phyloP scores from a whole-genome alignment of 2,888 invertebrate species.

The Oxycera nigricornis region DNA sequence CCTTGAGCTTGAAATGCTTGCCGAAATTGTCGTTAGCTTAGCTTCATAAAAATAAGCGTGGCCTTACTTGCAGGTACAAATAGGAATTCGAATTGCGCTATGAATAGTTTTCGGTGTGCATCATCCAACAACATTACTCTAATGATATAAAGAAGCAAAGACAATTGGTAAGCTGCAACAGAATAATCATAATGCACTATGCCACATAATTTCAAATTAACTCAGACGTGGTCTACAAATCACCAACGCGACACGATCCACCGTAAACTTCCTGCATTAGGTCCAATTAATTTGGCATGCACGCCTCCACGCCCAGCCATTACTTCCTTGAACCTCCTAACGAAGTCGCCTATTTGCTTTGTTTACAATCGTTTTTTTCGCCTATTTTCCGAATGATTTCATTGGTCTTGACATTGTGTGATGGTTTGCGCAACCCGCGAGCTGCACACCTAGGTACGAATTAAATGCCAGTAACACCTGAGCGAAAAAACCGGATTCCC shows the following conservation, averaged over 20 bases:
- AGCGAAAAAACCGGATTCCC: not conserved
- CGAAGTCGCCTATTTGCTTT: not conserved
- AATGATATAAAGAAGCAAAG: no score
- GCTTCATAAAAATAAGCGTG: no score
- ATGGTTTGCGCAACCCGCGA: not conserved
- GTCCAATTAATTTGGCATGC: not conserved
- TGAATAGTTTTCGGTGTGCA: no score
- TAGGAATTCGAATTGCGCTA: no score
- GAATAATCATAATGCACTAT: no score
- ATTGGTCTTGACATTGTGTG: constrained; percentile 16
- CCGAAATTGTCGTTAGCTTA: no score
- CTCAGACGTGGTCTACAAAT: no score
- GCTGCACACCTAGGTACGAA: not conserved
- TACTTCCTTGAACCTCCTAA: constrained; percentile 17
- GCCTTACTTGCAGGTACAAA: no score
- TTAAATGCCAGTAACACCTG: constrained; percentile 19
- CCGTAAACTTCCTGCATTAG: not conserved
- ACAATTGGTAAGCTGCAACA: no score
- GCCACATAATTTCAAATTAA: no score
- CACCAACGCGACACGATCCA: not conserved
- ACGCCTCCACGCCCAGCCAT: not conserved
- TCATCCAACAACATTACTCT: no score
- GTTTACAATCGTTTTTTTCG: constrained; percentile 11
- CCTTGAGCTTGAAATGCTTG: no score
- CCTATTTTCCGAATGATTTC: not conserved